phyloP scores from a whole-genome alignment of 2,888 invertebrate species.

The Chrysolina oricalcia region DNA sequence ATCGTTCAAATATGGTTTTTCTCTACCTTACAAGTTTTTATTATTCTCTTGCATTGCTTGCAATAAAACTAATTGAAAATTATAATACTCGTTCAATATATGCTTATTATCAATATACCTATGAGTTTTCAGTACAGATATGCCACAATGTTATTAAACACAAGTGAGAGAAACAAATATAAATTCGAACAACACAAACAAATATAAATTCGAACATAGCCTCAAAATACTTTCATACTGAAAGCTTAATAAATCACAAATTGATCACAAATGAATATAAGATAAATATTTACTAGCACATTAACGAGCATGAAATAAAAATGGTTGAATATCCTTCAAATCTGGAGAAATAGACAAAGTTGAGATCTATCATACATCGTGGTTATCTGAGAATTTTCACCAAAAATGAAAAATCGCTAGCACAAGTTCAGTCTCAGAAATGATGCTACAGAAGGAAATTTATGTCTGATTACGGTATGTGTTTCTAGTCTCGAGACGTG shows the following conservation, averaged over 20 bases:
- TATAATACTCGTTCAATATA: no score
- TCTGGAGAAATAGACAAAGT: no score
- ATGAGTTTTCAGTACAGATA: constrained; percentile 63
- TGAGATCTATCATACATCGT: no score
- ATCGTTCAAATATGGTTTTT: no score
- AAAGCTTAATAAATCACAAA: constrained; percentile 8
- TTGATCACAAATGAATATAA: constrained; percentile 10
- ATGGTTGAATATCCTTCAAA: neutral
- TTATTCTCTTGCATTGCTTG: no score
- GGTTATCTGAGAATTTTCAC: neutral
- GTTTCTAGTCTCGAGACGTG: no score
- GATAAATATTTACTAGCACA: neutral
- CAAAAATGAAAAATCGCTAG: neutral
- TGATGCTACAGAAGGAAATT: no score
- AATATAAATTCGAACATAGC: constrained; percentile 21
- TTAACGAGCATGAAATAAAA: neutral
- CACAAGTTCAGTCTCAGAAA: neutral
- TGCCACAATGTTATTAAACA: constrained; percentile 46
- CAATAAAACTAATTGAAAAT: no score
- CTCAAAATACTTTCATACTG: neutral
- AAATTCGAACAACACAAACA: constrained; percentile 20
- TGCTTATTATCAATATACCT: constrained; percentile 57
- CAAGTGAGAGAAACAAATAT: constrained; percentile 3
- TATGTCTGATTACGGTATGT: no score
- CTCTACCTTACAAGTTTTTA: no score